Evolutionary conservation across 2,888 invertebrate species (phyloP).

Genomic region (Charanyca ferruginea): DNA sequence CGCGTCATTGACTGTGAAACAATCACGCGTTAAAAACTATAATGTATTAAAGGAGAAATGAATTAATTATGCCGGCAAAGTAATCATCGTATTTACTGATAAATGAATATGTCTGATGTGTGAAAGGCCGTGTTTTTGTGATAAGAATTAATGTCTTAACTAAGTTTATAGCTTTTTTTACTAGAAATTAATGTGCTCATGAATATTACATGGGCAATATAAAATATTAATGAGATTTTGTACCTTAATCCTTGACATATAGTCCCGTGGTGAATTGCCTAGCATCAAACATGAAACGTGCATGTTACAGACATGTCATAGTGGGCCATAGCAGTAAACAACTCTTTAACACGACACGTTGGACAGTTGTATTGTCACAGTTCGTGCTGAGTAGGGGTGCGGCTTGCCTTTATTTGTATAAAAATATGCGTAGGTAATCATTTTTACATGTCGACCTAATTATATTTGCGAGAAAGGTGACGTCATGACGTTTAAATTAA

Average conservation of each 20-base stretch:
- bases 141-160: conserved; percentile 7
- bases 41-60: conserved; percentile 10
- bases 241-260: not conserved
- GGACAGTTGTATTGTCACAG: conserved; percentile 47
- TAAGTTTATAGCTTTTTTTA: not conserved
- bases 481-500: conserved; percentile 26
- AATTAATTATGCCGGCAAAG: conserved; percentile 26
- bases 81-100: conserved; percentile 34
- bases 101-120: conserved; percentile 15
- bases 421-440: conserved; percentile 53
- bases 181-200: not conserved
- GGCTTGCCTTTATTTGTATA: conserved; percentile 53
- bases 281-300: conserved; percentile 9
- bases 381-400: conserved; percentile 62
- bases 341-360: conserved; percentile 56
- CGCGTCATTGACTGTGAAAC: conserved; percentile 47
- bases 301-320: conserved; percentile 11
- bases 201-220: not conserved
- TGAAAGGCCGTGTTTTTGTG: conserved; percentile 21
- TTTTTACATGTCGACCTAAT: conserved; percentile 64
- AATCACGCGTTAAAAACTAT: conserved; percentile 45
- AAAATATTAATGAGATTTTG: not conserved
- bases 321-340: conserved; percentile 42
- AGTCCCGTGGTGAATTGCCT: conserved; percentile 1
- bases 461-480: conserved; percentile 50